Conservation (phyloP, 2,113 vertebrate genomes). For the Vanacampus margaritifer region DNA sequence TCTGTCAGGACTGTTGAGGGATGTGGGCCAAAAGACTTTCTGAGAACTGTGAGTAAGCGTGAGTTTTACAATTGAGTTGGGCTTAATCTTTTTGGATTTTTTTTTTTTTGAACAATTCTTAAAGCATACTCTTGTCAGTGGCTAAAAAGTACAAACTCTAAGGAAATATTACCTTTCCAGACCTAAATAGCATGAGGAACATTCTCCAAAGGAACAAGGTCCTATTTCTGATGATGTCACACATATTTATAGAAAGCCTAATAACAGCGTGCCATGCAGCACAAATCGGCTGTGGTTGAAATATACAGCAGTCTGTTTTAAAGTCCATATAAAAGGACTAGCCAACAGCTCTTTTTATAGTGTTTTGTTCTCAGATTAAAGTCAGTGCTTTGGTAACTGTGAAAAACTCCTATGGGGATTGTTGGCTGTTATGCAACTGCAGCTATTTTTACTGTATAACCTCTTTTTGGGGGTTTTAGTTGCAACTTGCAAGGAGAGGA, state of each 20-base stretch:
- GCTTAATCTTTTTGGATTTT: neutral
- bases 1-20: constrained; percentile 16
- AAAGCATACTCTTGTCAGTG: constrained; percentile 6
- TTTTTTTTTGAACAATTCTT: constrained; percentile 4
- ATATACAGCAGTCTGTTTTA: constrained; percentile 17
- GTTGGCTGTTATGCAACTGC: constrained; percentile 45
- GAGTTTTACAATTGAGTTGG: constrained; percentile 8
- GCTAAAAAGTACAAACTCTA: constrained; percentile 4
- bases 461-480: constrained; percentile 23
- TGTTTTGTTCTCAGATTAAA: constrained; percentile 55
- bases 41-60: constrained; percentile 30
- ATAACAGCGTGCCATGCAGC: neutral
- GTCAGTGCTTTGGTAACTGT: constrained; percentile 49
- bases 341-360: constrained; percentile 28
- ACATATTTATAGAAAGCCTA: constrained; percentile 25
- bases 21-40: constrained; percentile 27
- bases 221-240: constrained; percentile 8
- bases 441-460: constrained; percentile 47
- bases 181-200: constrained; percentile 4
- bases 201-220: constrained; percentile 18
- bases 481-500: constrained; percentile 27
- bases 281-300: constrained; percentile 18
- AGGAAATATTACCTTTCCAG: neutral
- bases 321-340: constrained; percentile 16
- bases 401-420: constrained; percentile 45